A percentile compares a stretch with the other conserved stretches of the same genome.
Conservation (phyloP, 1,140 invertebrate species). For the Brachionus calyciflorus region DNA sequence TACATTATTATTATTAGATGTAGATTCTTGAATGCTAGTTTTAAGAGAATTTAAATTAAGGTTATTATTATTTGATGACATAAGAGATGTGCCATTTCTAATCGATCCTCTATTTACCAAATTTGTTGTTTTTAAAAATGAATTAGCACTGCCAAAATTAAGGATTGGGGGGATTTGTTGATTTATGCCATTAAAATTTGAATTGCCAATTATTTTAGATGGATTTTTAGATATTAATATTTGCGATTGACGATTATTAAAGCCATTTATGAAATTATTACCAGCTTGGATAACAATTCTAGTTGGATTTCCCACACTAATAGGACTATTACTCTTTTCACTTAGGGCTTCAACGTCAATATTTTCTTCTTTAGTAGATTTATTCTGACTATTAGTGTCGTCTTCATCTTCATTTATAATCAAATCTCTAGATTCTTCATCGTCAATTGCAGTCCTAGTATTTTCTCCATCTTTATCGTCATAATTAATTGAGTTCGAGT, state of each 20-base stretch:
- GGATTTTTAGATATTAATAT: background rate
- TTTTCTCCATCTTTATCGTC: background rate
- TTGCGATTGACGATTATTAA: background rate
- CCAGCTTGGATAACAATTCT: background rate
- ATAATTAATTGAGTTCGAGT: background rate
- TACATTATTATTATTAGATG: no score
- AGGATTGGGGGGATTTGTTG: no score
- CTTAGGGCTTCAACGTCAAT: conserved; percentile 3
- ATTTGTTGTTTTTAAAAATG: no score
- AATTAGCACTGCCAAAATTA: no score
- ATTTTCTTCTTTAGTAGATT: background rate
- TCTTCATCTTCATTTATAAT: conserved; percentile 20
- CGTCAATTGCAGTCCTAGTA: background rate
- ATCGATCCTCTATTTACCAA: no score
- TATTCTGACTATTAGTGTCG: background rate
- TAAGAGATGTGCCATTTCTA: background rate
- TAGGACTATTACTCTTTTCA: background rate
- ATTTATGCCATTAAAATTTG: no score
- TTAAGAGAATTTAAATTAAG: background rate
- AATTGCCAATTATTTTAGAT: background rate
- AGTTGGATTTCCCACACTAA: background rate
- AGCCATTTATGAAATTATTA: background rate
- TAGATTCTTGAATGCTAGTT: background rate
- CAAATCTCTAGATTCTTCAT: background rate
- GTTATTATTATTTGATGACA: no score